phyloP scores from a whole-genome alignment of 1,140 invertebrate genomes.

The Pentalonia nigronervosa region DNA sequence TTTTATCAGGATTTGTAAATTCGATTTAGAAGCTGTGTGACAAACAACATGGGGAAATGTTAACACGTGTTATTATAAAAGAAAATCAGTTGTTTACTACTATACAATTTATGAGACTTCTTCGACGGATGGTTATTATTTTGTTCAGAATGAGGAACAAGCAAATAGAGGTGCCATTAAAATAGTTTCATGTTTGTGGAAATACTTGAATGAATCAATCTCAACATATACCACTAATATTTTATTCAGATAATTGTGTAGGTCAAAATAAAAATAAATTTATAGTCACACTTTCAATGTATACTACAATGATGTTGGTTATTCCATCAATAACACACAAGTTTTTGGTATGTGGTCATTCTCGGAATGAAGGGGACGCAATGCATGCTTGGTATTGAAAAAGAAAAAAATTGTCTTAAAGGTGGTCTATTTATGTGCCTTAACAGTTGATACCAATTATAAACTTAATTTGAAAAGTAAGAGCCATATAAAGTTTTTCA shows the following conservation, averaged over 20 bases:
- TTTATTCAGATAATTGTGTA: slow-evolving; percentile 61
- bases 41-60: slow-evolving; percentile 59
- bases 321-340: slow-evolving; percentile 50
- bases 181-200: neutral
- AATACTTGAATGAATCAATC: neutral
- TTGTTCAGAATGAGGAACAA: slow-evolving; percentile 62
- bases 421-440: slow-evolving; percentile 38
- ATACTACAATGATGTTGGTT: neutral
- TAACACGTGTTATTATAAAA: slow-evolving; percentile 61
- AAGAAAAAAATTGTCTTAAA: neutral
- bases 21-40: slow-evolving; percentile 60
- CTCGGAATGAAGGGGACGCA: slow-evolving; percentile 27
- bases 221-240: slow-evolving; percentile 57
- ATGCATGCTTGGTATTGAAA: slow-evolving; percentile 27
- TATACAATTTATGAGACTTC: slow-evolving; percentile 61
- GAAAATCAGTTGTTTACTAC: slow-evolving; percentile 61
- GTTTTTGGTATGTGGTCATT: slow-evolving; percentile 44
- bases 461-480: neutral
- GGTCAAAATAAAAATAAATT: slow-evolving; percentile 60
- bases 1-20: too few species aligned
- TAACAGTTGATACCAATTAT: neutral
- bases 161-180: slow-evolving; percentile 60
- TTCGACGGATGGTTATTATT: slow-evolving; percentile 59
- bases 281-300: slow-evolving; percentile 18
- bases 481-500: neutral